These are phyloP conservation scores for Ditylenchus dipsaci DNA, from an alignment of 1,140 invertebrate species.

Conservation along the genomic window DNA sequence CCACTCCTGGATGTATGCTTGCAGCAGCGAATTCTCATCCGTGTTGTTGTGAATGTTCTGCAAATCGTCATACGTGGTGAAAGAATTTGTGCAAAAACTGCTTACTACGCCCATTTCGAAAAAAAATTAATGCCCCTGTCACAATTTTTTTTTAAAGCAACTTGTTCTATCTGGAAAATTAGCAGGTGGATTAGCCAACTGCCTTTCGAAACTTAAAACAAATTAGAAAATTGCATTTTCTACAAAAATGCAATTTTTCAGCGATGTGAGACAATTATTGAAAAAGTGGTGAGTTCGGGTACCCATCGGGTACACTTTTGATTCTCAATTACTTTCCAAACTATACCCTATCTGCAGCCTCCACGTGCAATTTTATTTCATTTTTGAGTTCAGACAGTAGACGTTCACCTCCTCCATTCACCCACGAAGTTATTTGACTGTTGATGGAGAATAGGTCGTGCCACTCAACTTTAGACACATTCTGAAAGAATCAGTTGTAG, in stretches of 20 bases:
- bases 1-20: slow-evolving; percentile 42
- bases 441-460: slow-evolving; percentile 45
- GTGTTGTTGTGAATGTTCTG: slow-evolving; percentile 34
- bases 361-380: slow-evolving; percentile 36
- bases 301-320: too few relatives aligned
- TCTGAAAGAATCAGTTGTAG: slow-evolving; percentile 22
- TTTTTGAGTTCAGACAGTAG: slow-evolving; percentile 24
- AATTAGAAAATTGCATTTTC: too few relatives aligned
- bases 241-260: too few relatives aligned
- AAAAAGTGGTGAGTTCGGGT: too few relatives aligned
- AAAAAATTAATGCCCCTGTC: too few relatives aligned
- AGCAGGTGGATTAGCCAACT: too few relatives aligned
- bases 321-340: background rate
- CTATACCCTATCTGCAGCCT: slow-evolving; percentile 27
- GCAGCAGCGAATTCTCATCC: slow-evolving; percentile 30
- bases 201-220: too few relatives aligned
- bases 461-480: slow-evolving; percentile 46
- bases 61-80: slow-evolving; percentile 4
- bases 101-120: too few relatives aligned
- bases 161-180: too few relatives aligned
- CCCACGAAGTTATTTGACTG: slow-evolving; percentile 43
- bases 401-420: slow-evolving; percentile 18
- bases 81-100: background rate
- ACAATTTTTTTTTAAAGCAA: too few relatives aligned
- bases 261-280: too few relatives aligned